A percentile compares a stretch with the other conserved stretches of the same genome.
These are phyloP conservation scores for Sinella curviseta DNA, from an alignment of 1,140 invertebrate genomes.

Conservation along the genomic window DNA sequence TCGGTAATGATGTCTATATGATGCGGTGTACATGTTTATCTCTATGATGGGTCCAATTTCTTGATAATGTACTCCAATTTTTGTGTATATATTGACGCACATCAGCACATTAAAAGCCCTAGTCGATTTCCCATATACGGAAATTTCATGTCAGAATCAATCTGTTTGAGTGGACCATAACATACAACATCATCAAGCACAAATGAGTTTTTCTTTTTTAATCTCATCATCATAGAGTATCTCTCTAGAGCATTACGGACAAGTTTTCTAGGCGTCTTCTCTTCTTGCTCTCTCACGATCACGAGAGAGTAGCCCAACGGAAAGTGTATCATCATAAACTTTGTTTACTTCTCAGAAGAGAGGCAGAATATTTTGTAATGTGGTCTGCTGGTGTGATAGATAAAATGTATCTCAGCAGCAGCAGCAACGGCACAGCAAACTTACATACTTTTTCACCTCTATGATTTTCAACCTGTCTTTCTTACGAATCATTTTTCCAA, in stretches of 20 bases:
- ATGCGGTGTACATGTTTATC: no score
- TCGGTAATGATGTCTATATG: no score
- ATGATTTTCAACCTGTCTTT: not conserved
- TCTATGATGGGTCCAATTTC: no score
- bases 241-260: not conserved
- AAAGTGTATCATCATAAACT: not conserved
- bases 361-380: no score
- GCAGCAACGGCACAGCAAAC: not conserved
- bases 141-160: conserved; percentile 38
- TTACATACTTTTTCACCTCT: not conserved
- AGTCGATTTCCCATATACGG: conserved; percentile 31
- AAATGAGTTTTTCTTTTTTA: conserved; percentile 22
- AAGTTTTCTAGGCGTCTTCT: not conserved
- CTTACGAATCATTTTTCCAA: not conserved
- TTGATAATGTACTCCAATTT: no score
- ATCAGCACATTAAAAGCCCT: not conserved
- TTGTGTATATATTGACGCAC: not conserved
- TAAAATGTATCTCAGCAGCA: no score
- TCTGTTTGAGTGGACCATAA: conserved; percentile 29
- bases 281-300: not conserved
- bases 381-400: no score
- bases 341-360: not conserved
- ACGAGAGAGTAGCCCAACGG: not conserved
- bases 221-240: conserved; percentile 3
- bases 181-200: conserved; percentile 5